Conservation (phyloP, 2,113 vertebrate genomes). For the Epinephelus cyanopodus region DNA sequence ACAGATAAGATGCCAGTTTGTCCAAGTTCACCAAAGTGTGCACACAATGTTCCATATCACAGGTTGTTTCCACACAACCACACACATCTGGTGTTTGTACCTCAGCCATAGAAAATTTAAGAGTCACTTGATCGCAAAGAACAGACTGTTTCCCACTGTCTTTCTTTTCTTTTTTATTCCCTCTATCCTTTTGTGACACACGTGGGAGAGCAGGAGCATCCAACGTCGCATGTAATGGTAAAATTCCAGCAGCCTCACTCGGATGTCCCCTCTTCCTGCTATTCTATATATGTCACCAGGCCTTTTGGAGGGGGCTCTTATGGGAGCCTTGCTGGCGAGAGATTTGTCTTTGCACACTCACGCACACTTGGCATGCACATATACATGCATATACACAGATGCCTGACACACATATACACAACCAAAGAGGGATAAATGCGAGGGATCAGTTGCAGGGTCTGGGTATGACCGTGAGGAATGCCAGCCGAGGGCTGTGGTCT, state of each 20-base stretch:
- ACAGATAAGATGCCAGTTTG: conserved; percentile 4
- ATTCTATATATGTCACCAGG: conserved; percentile 82
- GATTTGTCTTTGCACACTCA: conserved; percentile 75
- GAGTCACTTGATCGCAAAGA: conserved; percentile 23
- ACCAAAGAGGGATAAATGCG: conserved; percentile 37
- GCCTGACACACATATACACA: conserved; percentile 38
- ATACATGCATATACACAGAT: conserved; percentile 44
- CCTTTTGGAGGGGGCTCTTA: conserved; percentile 55
- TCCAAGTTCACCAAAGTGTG: conserved; percentile 12
- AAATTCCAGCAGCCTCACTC: conserved; percentile 61
- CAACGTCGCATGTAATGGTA: conserved; percentile 65
- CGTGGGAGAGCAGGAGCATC: conserved; percentile 50
- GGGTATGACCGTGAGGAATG: conserved; percentile 32
- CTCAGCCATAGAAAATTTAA: background rate
- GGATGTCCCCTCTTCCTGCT: conserved; percentile 81
- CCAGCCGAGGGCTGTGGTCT: conserved; percentile 40
- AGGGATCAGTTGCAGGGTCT: conserved; percentile 41
- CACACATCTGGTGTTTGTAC: conserved; percentile 13
- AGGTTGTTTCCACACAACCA: background rate
- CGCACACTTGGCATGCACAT: conserved; percentile 55
- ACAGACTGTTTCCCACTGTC: conserved; percentile 36
- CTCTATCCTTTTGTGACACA: conserved; percentile 42
- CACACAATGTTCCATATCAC: background rate
- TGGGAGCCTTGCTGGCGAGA: conserved; percentile 67
- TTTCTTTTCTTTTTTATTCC: conserved; percentile 18